phyloP scores from a whole-genome alignment of 92 coral and sea anemone genomes.

The Meandrina meandrites region DNA sequence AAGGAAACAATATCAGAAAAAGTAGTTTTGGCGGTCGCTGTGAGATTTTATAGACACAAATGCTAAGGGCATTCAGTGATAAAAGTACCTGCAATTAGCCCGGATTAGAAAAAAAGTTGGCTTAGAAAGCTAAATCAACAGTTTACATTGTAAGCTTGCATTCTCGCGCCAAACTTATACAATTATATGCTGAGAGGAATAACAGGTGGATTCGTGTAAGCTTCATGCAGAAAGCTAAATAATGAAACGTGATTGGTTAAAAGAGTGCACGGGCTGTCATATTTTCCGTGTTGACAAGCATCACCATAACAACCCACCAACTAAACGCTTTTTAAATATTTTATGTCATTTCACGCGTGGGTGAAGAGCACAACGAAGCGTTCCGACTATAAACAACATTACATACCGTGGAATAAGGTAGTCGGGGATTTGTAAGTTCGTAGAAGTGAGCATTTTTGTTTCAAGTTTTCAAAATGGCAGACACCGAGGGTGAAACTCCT shows the following conservation, averaged over 20 bases:
- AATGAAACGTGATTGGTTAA: constrained; percentile 25
- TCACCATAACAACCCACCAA: constrained; percentile 24
- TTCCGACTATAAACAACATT: constrained; percentile 26
- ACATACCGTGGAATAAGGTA: not conserved
- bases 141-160: not conserved
- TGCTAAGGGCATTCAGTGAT: not conserved
- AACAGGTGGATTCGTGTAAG: constrained; percentile 9
- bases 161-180: constrained; percentile 14
- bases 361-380: not conserved
- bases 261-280: constrained; percentile 7
- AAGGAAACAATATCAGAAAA: not conserved
- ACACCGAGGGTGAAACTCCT: constrained; percentile 1
- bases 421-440: not conserved
- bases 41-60: not conserved
- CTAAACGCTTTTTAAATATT: constrained; percentile 41
- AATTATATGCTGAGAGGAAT: constrained; percentile 10
- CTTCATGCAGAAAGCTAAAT: constrained; percentile 20
- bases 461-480: constrained; percentile 1
- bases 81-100: not conserved
- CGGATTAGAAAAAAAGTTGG: constrained; percentile 2
- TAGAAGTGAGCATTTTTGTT: not conserved
- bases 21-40: not conserved
- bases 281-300: constrained; percentile 4
- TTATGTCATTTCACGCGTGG: constrained; percentile 37
- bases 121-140: not conserved